Evolutionary conservation across 2,888 invertebrate species (phyloP), one percentile per base, ranked within the genome.

Genomic region (Eupeodes luniger): DNA sequence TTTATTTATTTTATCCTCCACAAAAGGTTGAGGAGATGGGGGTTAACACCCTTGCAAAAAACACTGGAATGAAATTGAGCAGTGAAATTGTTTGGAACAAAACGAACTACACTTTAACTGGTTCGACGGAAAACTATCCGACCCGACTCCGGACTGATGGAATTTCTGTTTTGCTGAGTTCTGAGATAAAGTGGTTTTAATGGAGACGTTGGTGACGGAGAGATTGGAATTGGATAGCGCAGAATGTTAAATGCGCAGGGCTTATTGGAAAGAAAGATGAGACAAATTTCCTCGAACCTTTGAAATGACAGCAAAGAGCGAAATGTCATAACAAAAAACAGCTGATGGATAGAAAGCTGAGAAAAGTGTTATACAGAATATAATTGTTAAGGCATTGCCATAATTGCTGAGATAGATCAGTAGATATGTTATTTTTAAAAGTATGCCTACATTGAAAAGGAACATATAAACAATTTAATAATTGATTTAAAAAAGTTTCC

Each of bases 251-350:
- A 0, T 62, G 66, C 72, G 72, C 72, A 72, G n/a, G 59, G 2
- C 14, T 27, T 59, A 3, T 59, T 59, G 57, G 47, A 72, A 80
- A 51, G 67, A 40, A 36, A 16, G 49, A 53, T 19, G 47, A 47
- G 47, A 9, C 0, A 3, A 57, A 53, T 53, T 51, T 11, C 6
- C 5, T 55, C 12, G 27, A 57, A 7, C 34, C 51, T 55, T 27
- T 14, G 0, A 62, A 40, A 27, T 87, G 83, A 87, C 83, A 87
- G 87, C 67, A 59, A 47, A 4, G 19, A 55, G 19, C 51, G 51
- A 12, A 12, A 62, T 80, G 83, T 83, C 87, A 87, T 66, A 86
- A 87, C 76, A 87, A 72, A 72, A 83, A 80, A 72, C 87, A 83
- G 87, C 83, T 87, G 83, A n/a, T 51, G 9, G 4, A 14, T 59